Base-by-base conservation (phyloP, 2,888 invertebrate genomes). In the Allacma fusca region DNA sequence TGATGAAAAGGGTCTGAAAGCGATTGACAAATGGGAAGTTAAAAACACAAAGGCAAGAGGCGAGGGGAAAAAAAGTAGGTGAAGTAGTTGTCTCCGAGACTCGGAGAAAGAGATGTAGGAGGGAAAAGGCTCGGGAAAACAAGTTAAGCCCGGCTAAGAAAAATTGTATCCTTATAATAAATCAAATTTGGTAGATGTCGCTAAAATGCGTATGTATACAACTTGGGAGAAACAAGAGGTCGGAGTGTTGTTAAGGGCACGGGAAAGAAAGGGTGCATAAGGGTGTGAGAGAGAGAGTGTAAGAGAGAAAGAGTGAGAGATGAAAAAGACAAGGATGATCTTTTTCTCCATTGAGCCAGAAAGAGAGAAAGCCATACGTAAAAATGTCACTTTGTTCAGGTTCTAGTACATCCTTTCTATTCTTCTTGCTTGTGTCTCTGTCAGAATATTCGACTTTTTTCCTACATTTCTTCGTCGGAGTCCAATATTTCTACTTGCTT, bases 351-450 rank as follows among this genome's bases (percentile, higher is more conserved):
- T 68, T 68, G 68, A 68, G 68, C 68, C 68, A 68, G 68, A 68
- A 59, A 29, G 72, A 23, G 72, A 62, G 72, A 71, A 71, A 71
- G 59, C 28, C 72, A 72, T 72, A 62, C 23, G 72, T 72, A 72
- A 72, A 72, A 72, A 72, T 72, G 72, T 72, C 72, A 72, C 57
- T 72, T 72, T 72, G 28, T 29, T 59, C 72, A 72, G 34, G n/a
- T 72, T 21, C 57, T 23, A 21, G n/a, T 59, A 57, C 26, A 72
- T 72, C 62, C 57, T 59, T 40, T 62, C 57, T 59, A 72, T 72
- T 34, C 62, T 62, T 72, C 34, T 29, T 62, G 21, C 34, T 28
- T 72, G 59, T 21, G 29, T 57, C 9, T 13, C 43, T 26, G 40
- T 69, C 44, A 13, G 57, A 57, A 72, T 72, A 72, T 72, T 72